These are phyloP conservation scores for Trichomalopsis sarcophagae DNA, from an alignment of 1,140 invertebrate species.

Conservation along the genomic window DNA sequence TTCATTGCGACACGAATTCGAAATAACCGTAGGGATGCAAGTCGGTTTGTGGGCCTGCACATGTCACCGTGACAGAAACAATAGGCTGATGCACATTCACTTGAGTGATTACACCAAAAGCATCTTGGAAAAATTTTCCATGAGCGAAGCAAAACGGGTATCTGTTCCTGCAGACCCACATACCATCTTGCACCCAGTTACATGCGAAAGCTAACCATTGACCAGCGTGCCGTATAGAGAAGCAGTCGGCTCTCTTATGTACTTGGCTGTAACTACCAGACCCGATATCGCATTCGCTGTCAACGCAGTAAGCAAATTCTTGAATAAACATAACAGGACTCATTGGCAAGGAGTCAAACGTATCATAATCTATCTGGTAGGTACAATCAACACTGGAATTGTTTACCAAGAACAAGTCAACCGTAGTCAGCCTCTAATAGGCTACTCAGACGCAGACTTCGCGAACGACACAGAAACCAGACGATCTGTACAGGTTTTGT, in stretches of 20 bases:
- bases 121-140: constrained; percentile 46
- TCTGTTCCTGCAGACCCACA: constrained; percentile 46
- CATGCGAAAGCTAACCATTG: neutral
- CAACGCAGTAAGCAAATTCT: neutral
- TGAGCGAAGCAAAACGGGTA: constrained; percentile 33
- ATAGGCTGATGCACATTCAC: constrained; percentile 14
- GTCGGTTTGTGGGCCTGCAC: constrained; percentile 30
- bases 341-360: constrained; percentile 38
- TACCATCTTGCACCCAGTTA: constrained; percentile 54
- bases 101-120: constrained; percentile 40
- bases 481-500: too few relatives aligned
- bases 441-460: too few relatives aligned
- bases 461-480: too few relatives aligned
- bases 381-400: too few relatives aligned
- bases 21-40: constrained; percentile 41
- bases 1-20: constrained; percentile 40
- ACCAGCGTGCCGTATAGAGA: constrained; percentile 51
- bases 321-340: neutral
- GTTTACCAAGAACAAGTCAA: too few relatives aligned
- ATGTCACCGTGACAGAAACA: constrained; percentile 30
- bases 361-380: too few relatives aligned
- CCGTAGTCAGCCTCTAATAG: too few relatives aligned
- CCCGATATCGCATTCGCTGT: constrained; percentile 47
- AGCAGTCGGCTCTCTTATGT: constrained; percentile 51
- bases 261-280: constrained; percentile 44